Base-by-base conservation (phyloP, 1,140 invertebrate species). In the Cotesia chilonis region DNA sequence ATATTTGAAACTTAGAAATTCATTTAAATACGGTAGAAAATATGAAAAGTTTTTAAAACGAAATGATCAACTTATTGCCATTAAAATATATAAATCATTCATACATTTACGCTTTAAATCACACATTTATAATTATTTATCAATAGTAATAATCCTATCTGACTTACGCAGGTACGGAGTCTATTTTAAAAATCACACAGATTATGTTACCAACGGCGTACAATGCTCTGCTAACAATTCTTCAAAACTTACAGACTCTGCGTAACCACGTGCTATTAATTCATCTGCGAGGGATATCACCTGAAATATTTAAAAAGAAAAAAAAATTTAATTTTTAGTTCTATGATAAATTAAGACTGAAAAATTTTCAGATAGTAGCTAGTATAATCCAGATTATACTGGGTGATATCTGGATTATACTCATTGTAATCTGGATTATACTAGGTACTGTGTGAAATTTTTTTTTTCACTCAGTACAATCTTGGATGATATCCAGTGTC, bases 271-370 rank as follows among this genome's bases (percentile, higher is more conserved):
- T 0, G 76, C 74, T 77, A 85, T 37, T 73, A 86, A 79, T 81
- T 86, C 85, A 3, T 86, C 81, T n/a, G 83, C 82, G 28, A 86
- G 63, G 4, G 85, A 86, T 79, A 86, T 82, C 6, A 84, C 75
- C 85, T 86, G 70, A 0, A 76, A 78, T 73, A 3, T 28, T 28
- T 47, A 64, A 69, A 72, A 47, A 59, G 17, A n/a, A 59, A 64
- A 68, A 14, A 66, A 4, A 10, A 68, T 63, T 66, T n/a, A 3
- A 4, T 20, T 20, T 51, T 14, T 17, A 36, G 36, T 3, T n/a
- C 36, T 7, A 17, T 1, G 17, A 17, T 1, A 17, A 17, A 17
- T 17, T 17, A 17, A 1, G 17, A 17, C 17, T 17, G 17, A 17
- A 17, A 17, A 17, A 17, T 17, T 17, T 17, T 17, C 17, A 17